Evolutionary conservation across 2,888 invertebrate species (phyloP).

Genomic region (Hofmannophila pseudospretella): DNA sequence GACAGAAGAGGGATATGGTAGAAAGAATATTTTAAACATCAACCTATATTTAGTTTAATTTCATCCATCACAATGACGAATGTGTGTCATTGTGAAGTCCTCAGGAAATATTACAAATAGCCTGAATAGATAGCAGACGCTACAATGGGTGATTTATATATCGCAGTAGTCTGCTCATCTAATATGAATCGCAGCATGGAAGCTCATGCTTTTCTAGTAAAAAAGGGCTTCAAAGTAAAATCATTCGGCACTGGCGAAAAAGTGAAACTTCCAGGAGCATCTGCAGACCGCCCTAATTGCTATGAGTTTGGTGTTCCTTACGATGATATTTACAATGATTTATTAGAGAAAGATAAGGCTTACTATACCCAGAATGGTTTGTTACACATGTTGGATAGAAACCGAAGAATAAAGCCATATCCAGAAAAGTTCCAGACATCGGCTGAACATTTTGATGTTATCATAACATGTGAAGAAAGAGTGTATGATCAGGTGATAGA

Average conservation of each 20-base stretch:
- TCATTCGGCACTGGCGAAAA: constrained; percentile 97
- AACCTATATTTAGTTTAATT: no score
- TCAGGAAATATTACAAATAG: no score
- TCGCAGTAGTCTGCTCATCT: constrained; percentile 98
- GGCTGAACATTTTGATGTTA: constrained; percentile 94
- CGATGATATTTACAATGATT: constrained; percentile 96
- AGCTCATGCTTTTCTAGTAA: constrained; percentile 97
- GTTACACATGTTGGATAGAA: constrained; percentile 98
- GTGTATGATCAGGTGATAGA: constrained; percentile 99
- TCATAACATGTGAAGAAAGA: constrained; percentile 98
- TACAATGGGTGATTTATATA: constrained; percentile 79
- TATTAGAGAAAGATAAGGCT: constrained; percentile 92
- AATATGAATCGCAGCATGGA: constrained; percentile 99
- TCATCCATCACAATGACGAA: no score
- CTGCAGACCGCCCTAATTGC: constrained; percentile 95
- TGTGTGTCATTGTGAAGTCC: no score
- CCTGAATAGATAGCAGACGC: no score
- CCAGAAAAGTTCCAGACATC: constrained; percentile 97
- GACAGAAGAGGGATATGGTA: no score
- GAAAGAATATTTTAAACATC: no score
- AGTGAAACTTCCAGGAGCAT: constrained; percentile 97
- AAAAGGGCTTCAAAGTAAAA: constrained; percentile 96
- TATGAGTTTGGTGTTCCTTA: constrained; percentile 98
- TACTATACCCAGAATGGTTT: constrained; percentile 99
- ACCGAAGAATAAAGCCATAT: constrained; percentile 93